A percentile compares a stretch with the other conserved stretches of the same genome.
phyloP scores from a whole-genome alignment of 2,797 vertebrate species.

The Miichthys miiuy region DNA sequence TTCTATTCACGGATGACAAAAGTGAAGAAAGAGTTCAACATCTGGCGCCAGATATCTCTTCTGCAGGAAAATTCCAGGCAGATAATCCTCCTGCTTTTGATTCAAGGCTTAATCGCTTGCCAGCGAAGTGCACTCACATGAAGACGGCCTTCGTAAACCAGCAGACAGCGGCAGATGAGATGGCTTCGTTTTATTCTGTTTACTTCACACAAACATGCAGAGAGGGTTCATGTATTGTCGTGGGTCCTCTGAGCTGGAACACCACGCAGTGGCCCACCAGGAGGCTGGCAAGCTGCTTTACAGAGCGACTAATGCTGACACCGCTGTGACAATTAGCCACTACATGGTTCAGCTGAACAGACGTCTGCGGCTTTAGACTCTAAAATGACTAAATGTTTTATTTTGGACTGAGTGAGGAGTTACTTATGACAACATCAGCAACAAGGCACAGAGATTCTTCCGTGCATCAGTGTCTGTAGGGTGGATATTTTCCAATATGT shows the following conservation, averaged over 20 bases:
- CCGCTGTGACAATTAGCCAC: conserved; percentile 47
- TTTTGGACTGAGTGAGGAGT: conserved; percentile 27
- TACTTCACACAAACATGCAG: conserved; percentile 15
- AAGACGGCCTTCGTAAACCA: not conserved
- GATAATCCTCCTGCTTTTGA: conserved; percentile 10
- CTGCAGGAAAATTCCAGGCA: not conserved
- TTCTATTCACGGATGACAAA: not conserved
- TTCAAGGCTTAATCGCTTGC: not conserved
- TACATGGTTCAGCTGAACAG: conserved; percentile 19
- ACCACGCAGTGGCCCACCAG: conserved; percentile 37
- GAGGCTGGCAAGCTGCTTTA: conserved; percentile 52
- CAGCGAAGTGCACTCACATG: not conserved
- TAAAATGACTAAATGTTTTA: conserved; percentile 1
- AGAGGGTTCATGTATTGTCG: conserved; percentile 39
- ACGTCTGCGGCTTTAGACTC: conserved; percentile 5
- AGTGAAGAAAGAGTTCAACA: not conserved
- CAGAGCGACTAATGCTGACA: conserved; percentile 28
- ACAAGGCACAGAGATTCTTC: not conserved
- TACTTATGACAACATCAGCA: not conserved
- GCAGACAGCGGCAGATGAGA: not conserved
- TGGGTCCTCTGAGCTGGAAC: conserved; percentile 50
- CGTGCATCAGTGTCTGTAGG: not conserved
- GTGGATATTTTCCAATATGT: not conserved
- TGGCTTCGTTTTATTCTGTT: conserved; percentile 14
- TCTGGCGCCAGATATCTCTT: not conserved